Evolutionary conservation across 2,888 invertebrate species (phyloP).

Genomic region (Eudasyphora cyanicolor): DNA sequence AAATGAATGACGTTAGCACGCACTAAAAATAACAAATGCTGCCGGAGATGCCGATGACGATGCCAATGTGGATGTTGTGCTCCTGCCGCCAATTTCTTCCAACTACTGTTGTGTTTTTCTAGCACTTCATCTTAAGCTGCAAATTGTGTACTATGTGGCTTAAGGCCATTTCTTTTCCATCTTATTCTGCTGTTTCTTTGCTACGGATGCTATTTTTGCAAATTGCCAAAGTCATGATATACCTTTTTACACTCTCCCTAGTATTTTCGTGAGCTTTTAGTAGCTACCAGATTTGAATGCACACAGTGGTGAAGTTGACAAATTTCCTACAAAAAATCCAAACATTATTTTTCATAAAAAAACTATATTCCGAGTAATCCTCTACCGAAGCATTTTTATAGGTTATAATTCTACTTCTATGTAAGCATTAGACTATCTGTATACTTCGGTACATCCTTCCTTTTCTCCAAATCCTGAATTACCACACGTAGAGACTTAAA

Average conservation of each 20-base stretch:
- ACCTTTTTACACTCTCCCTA: conserved; percentile 12
- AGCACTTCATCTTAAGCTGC: conserved; percentile 18
- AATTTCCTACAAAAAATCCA: too few relatives aligned
- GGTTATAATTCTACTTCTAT: too few relatives aligned
- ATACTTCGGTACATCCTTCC: too few relatives aligned
- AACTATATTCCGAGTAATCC: too few relatives aligned
- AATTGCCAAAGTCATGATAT: conserved; percentile 32
- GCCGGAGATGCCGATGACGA: conserved; percentile 4
- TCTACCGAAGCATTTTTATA: too few relatives aligned
- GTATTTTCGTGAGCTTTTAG: neutral
- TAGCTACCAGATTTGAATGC: conserved; percentile 13
- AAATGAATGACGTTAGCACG: conserved; percentile 68
- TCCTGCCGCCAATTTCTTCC: conserved; percentile 3
- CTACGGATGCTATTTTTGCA: conserved; percentile 19
- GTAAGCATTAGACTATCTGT: too few relatives aligned
- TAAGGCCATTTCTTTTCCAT: conserved; percentile 26
- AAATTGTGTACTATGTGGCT: neutral
- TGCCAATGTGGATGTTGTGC: neutral
- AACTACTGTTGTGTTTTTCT: too few relatives aligned
- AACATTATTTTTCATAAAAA: too few relatives aligned
- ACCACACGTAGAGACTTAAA: too few relatives aligned
- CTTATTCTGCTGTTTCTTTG: neutral
- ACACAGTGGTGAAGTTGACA: conserved; percentile 2
- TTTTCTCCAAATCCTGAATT: too few relatives aligned
- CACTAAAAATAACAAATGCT: conserved; percentile 62